Evolutionary conservation across 2,888 invertebrate species (phyloP).

Genomic region (Caenorhabditis parvicauda): DNA sequence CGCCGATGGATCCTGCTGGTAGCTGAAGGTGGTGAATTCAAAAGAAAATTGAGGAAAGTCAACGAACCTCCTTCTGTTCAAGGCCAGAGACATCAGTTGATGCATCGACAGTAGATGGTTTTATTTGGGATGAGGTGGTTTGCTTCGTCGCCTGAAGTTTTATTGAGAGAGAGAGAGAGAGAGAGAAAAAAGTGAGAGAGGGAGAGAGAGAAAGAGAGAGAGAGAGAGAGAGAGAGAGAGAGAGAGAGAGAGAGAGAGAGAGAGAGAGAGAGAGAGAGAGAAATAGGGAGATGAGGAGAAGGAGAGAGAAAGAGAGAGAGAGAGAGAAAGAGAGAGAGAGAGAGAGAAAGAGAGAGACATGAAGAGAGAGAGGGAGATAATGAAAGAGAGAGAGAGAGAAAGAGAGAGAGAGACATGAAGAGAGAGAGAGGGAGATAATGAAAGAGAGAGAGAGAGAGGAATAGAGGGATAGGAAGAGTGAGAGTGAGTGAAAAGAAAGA

Average conservation of each 20-base stretch:
- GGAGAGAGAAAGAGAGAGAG: neutral
- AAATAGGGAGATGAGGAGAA: neutral
- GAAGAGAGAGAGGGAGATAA: neutral
- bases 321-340: conserved; percentile 1
- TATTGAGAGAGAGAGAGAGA: conserved; percentile 10
- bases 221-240: conserved; percentile 1
- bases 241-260: conserved; percentile 6
- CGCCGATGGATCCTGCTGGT: too few species aligned
- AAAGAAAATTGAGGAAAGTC: too few species aligned
- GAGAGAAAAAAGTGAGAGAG: too few species aligned
- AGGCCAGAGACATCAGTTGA: too few species aligned
- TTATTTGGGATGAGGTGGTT: conserved; percentile 4
- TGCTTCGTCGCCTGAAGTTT: conserved; percentile 2
- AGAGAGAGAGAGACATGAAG: neutral
- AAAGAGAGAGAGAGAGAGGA: neutral
- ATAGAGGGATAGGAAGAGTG: neutral
- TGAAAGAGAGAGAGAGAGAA: conserved; percentile 4
- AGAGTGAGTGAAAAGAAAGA: neutral
- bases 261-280: neutral
- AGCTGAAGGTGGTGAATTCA: too few species aligned
- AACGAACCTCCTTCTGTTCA: too few species aligned
- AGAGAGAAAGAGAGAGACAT: conserved; percentile 5
- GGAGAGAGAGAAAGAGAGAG: neutral
- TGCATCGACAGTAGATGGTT: too few species aligned
- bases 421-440: conserved; percentile 4